Evolutionary conservation across 2,888 invertebrate genomes (phyloP), one percentile per base, ranked within the genome.

Genomic region (Deilephila porcellus): DNA sequence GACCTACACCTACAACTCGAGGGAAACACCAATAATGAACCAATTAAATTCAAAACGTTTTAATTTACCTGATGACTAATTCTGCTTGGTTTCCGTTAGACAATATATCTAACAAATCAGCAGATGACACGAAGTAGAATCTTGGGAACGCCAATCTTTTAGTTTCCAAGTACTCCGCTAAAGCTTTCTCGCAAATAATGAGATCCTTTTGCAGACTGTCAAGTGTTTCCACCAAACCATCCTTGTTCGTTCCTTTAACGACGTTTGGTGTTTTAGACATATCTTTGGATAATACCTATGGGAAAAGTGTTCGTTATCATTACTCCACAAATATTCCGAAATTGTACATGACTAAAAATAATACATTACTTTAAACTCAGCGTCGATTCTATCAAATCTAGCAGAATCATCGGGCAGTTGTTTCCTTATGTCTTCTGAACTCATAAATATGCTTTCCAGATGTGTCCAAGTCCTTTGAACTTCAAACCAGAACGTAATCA

Each of bases 391-490:
- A 91, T 98, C 98, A 91, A 99, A 99, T 86, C 99, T 95, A 73
- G 97, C 97, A 0, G 99, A 98, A 92, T 99, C 99, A 79, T 98
- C 97, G 3, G 99, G 99, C 73, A 99, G 93, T 89, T 99, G 99
- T 85, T 97, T 97, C 75, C 99, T 96, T 81, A 99, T 99, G 90
- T 99, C 99, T 90, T 99, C 99, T 0, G 99, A 99, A 80, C 98
- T 99, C 97, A 99, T 99, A 89, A 99, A 99, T 88, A 99, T 99
- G 83, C 98, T 98, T 93, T 99, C 99, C 76, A 99, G 95, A 92
- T 99, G 98, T 83, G 98, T 98, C 99, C 99, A 99, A 34, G 99
- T 99, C 74, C 99, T 95, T 93, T 99, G 99, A 37, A 99, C 99
- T 94, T 99, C 99, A 93, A 99, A 98, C 98, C 98, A 98, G 7